Evolutionary conservation across 2,797 vertebrate species (phyloP), one percentile per base, ranked within the genome.

Genomic region (Sebastes aleutianus): DNA sequence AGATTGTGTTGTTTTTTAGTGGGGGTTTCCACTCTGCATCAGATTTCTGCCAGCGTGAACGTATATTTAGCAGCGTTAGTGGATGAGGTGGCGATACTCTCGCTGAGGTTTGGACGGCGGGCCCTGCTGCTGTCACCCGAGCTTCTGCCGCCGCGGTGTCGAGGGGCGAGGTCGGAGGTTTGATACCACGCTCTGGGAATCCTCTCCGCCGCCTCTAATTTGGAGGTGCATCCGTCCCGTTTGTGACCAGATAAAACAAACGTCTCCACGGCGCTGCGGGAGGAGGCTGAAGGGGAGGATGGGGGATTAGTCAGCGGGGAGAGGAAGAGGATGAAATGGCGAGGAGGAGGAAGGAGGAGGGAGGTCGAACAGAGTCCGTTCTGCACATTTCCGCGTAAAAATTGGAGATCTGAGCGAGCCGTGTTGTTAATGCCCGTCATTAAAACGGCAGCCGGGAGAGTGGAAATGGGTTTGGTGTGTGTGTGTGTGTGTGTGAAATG

Each of bases 301-400:
- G 18, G 47, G 24, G 54, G 54, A 82, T 83, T 78, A 86, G 74
- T 78, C 67, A 74, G 62, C 9, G 18, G 57, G 31, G 80, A 36
- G 70, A 61, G 67, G 69, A 57, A 61, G 63, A 57, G 29, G 79
- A 74, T 71, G 69, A 70, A 59, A 53, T 22, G 53, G 26, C 27
- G 16, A 27, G 8, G 22, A 27, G 2, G 26, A 29, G 24, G 26
- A 66, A 54, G 70, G 79, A 27, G 2, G 26, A 31, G n/a, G 27
- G 70, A 54, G 71, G 80, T 73, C 20, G 20, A 26, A 11, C 53
- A 9, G 76, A 72, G 80, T 84, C 87, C 59, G 82, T 83, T 87
- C 84, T 85, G 86, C 85, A 83, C 75, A 85, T 89, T 87, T 82
- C 66, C 72, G 63, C 68, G 80, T 90, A 84, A 67, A 88, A 89